A percentile compares a stretch with the other conserved stretches of the same genome.
Evolutionary conservation across 2,888 invertebrate genomes (phyloP).

Genomic region (Acanthopleura granulata): DNA sequence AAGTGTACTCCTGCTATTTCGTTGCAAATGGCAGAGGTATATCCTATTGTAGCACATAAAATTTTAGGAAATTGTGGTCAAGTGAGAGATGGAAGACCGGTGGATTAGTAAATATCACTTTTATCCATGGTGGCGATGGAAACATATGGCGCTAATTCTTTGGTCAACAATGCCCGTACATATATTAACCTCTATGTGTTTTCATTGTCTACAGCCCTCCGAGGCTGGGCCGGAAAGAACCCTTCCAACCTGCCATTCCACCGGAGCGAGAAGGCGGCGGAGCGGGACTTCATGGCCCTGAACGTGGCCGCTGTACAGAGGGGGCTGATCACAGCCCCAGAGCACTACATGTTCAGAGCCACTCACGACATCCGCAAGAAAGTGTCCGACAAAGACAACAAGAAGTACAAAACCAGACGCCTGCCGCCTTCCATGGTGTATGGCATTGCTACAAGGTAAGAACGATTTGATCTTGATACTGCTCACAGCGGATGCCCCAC

Average conservation of each 20-base stretch:
- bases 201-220: conserved; percentile 41
- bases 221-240: conserved; percentile 49
- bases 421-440: conserved; percentile 64
- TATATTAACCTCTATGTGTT: too few species aligned
- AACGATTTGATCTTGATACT: neutral
- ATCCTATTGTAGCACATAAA: too few species aligned
- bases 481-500: too few species aligned
- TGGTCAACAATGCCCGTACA: too few species aligned
- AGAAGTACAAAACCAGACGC: conserved; percentile 44
- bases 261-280: conserved; percentile 35
- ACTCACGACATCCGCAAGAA: conserved; percentile 62
- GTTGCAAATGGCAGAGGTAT: too few species aligned
- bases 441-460: conserved; percentile 64
- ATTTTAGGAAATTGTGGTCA: too few species aligned
- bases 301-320: conserved; percentile 62
- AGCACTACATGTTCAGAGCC: conserved; percentile 62
- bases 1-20: too few species aligned
- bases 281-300: conserved; percentile 63
- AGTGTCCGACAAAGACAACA: conserved; percentile 46
- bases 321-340: conserved; percentile 62
- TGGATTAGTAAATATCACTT: too few species aligned
- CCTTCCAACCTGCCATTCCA: conserved; percentile 44
- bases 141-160: too few species aligned
- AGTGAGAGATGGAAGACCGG: too few species aligned
- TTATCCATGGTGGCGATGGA: too few species aligned